phyloP scores from a whole-genome alignment of 2,888 invertebrate species.

The Halictus ligatus region DNA sequence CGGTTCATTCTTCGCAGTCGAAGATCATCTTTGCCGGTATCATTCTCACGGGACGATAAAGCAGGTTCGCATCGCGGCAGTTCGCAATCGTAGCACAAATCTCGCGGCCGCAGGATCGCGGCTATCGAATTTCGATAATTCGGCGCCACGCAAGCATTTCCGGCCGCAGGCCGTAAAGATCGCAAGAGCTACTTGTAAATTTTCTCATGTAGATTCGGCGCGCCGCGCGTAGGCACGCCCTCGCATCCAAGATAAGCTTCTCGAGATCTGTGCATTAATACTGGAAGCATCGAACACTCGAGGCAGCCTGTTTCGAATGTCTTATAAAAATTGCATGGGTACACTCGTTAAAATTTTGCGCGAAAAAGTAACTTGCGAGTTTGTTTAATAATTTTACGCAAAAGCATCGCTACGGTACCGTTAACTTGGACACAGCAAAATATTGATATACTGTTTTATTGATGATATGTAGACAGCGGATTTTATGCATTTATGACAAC shows the following conservation, averaged over 20 bases:
- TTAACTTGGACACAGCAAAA: not conserved
- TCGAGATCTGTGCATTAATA: not conserved
- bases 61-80: conserved; percentile 21
- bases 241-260: not conserved
- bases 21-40: conserved; percentile 4
- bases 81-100: conserved; percentile 52
- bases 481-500: too few relatives aligned
- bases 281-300: not conserved
- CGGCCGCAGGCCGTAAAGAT: conserved; percentile 43
- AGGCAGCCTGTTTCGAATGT: not conserved
- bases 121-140: conserved; percentile 59
- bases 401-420: not conserved
- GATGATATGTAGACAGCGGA: not conserved
- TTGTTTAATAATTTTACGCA: not conserved
- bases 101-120: conserved; percentile 39
- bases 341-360: not conserved
- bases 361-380: not conserved
- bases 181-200: conserved; percentile 39
- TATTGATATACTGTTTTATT: not conserved
- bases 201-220: conserved; percentile 16
- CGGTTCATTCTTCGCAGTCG: not conserved
- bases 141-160: conserved; percentile 42
- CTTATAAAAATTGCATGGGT: not conserved
- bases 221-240: not conserved
- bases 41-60: not conserved